Evolutionary conservation across 2,113 vertebrate species (phyloP).

Genomic region (Scophthalmus maximus): DNA sequence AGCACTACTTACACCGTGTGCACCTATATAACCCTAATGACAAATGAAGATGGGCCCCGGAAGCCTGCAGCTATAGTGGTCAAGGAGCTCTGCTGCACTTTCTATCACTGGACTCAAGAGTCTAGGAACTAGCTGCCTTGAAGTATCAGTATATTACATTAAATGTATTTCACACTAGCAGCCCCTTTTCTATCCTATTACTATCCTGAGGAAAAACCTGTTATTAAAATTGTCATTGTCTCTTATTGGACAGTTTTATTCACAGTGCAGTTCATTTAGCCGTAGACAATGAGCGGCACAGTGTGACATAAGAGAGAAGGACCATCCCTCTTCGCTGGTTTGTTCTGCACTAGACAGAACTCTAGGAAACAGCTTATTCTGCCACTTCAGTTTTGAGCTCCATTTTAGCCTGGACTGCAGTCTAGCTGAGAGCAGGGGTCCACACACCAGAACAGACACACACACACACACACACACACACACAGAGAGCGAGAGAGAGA

Average conservation of each 20-base stretch:
- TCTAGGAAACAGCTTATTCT: conserved; percentile 69
- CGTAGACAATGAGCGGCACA: conserved; percentile 3
- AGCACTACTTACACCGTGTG: conserved; percentile 58
- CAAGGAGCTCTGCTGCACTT: conserved; percentile 63
- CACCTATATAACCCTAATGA: conserved; percentile 55
- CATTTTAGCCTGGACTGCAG: conserved; percentile 66
- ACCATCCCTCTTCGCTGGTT: conserved; percentile 53
- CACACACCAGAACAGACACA: conserved; percentile 23
- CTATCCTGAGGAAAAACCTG: not conserved
- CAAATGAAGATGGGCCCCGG: conserved; percentile 51
- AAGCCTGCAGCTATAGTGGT: conserved; percentile 60
- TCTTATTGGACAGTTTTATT: not conserved
- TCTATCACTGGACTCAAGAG: conserved; percentile 40
- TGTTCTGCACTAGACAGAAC: conserved; percentile 66
- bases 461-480: conserved; percentile 23
- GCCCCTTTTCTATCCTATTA: not conserved
- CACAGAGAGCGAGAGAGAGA: too few species aligned
- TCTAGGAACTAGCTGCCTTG: conserved; percentile 11
- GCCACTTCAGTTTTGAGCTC: conserved; percentile 70
- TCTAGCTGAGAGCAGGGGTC: conserved; percentile 63
- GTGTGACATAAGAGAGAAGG: conserved; percentile 25
- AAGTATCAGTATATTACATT: not conserved
- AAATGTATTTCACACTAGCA: conserved; percentile 5
- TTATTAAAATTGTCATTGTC: not conserved
- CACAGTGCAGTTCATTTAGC: conserved; percentile 4